These are phyloP conservation scores for Lasioglossum marginatum DNA, from an alignment of 2,888 invertebrate species.

Conservation along the genomic window DNA sequence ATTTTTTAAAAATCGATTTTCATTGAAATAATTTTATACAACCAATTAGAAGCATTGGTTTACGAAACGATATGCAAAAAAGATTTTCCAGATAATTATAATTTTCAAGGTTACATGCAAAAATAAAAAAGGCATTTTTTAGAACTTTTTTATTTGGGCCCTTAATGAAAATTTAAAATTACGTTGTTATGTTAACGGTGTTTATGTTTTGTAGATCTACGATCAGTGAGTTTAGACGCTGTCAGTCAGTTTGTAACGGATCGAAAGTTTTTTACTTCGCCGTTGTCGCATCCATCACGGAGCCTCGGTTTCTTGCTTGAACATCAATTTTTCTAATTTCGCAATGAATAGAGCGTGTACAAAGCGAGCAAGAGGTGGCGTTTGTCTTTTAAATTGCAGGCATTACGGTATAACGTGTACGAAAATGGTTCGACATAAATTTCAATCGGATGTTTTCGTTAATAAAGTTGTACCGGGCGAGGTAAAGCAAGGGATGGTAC, in stretches of 20 bases:
- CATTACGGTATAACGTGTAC: constrained; percentile 14
- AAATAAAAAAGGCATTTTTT: too few relatives aligned
- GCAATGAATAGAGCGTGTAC: not conserved
- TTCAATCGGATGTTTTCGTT: constrained; percentile 38
- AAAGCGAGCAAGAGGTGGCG: not conserved
- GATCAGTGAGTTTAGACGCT: not conserved
- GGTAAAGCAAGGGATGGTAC: not conserved
- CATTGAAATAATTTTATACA: too few relatives aligned
- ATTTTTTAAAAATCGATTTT: too few relatives aligned
- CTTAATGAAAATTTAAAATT: too few relatives aligned
- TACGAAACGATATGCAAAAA: too few relatives aligned
- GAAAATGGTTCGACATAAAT: constrained; percentile 38
- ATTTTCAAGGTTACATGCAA: too few relatives aligned
- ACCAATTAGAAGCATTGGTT: too few relatives aligned
- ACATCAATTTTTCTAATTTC: constrained; percentile 20
- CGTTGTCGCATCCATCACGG: not conserved
- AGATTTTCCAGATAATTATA: too few relatives aligned
- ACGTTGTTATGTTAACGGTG: too few relatives aligned
- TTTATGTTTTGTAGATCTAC: too few relatives aligned
- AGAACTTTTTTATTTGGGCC: too few relatives aligned
- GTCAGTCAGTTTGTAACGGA: not conserved
- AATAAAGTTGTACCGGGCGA: constrained; percentile 14
- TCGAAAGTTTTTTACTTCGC: not conserved
- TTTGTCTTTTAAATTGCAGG: constrained; percentile 33
- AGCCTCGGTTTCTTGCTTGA: not conserved